Evolutionary conservation across 2,797 vertebrate genomes (phyloP).

Genomic region (Malacoraja senta): DNA sequence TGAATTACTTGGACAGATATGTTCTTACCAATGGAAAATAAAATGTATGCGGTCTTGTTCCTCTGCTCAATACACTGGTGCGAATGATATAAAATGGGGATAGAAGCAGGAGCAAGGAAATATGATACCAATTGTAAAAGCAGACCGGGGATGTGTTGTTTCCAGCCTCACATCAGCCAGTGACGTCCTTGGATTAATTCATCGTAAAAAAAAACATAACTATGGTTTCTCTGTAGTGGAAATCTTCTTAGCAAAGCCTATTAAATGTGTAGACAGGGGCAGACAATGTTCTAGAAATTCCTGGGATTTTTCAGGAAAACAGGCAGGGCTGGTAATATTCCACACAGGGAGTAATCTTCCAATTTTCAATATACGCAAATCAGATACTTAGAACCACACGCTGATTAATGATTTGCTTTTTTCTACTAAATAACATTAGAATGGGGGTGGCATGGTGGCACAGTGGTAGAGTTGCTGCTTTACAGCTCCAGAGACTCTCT

Average conservation of each 20-base stretch:
- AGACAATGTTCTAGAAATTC: background rate
- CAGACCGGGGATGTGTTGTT: background rate
- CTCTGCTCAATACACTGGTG: background rate
- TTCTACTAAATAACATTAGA: background rate
- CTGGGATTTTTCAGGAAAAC: background rate
- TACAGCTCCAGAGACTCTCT: no score
- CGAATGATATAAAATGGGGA: background rate
- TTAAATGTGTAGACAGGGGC: background rate
- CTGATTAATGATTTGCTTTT: background rate
- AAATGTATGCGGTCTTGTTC: background rate
- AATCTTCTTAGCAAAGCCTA: background rate
- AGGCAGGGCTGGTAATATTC: background rate
- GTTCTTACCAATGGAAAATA: background rate
- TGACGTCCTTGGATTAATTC: background rate
- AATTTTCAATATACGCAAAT: background rate
- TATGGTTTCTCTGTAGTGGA: background rate
- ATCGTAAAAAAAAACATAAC: background rate
- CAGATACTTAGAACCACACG: background rate
- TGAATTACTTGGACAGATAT: constrained; percentile 11
- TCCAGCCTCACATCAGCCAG: background rate
- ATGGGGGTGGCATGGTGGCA: no score
- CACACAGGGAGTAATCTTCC: background rate
- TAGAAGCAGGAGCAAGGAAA: background rate
- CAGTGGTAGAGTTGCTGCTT: no score
- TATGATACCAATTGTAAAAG: background rate